Percentiles rank a stretch among this genome's conserved stretches.
Conservation (phyloP, 2,888 invertebrate genomes). For the Eutolmus rufibarbis region DNA sequence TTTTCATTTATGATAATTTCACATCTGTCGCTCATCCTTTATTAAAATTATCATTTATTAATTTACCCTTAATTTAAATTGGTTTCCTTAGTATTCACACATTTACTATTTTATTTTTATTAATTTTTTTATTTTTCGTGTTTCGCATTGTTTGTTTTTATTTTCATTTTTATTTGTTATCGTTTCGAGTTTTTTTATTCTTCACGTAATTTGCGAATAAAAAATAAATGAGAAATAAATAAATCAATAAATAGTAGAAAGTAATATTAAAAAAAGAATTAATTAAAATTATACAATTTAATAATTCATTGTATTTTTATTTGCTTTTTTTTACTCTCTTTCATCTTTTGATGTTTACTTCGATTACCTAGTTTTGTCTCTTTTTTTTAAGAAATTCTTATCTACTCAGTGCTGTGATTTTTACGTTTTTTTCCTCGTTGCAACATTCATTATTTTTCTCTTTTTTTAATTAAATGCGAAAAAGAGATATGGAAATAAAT, state of each 20-base stretch:
- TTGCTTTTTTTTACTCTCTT: background rate
- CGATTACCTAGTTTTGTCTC: background rate
- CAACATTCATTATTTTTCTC: too few relatives aligned
- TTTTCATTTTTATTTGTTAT: background rate
- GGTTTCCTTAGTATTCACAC: constrained; percentile 16
- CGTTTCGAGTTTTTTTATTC: background rate
- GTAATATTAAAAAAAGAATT: background rate
- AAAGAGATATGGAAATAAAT: too few relatives aligned
- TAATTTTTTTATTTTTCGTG: too few relatives aligned
- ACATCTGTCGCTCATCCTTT: background rate
- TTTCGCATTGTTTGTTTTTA: background rate
- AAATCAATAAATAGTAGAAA: background rate
- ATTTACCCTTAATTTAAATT: background rate
- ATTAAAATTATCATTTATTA: background rate
- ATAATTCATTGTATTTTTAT: background rate
- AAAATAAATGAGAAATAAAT: too few relatives aligned
- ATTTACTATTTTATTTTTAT: constrained; percentile 15
- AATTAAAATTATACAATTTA: background rate
- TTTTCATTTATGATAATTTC: background rate
- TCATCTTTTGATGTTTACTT: background rate
- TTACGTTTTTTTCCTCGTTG: background rate
- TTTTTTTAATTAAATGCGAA: too few relatives aligned
- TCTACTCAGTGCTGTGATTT: background rate
- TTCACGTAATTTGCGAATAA: background rate
- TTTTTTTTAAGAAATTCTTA: background rate